Percentiles rank a stretch among this genome's conserved stretches.
Conservation (phyloP, 2,888 invertebrate species). For the Chloroclystis v-ata region DNA sequence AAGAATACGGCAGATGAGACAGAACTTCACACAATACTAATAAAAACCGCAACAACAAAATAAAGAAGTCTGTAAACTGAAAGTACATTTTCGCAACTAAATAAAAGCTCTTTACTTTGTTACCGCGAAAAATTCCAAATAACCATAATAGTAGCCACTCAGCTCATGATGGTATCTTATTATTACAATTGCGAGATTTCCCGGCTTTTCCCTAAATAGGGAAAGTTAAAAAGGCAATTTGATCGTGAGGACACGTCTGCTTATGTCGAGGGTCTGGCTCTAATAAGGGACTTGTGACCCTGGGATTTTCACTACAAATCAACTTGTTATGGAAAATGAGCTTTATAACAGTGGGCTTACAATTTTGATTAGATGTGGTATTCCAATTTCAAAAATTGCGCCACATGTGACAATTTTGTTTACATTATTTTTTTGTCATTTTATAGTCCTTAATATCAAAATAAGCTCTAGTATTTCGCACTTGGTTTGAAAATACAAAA, state of each 20-base stretch:
- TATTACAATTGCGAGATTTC: constrained; percentile 72
- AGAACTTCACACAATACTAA: background rate
- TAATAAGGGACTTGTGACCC: constrained; percentile 24
- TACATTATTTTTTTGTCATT: too few species aligned
- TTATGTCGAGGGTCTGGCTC: constrained; percentile 29
- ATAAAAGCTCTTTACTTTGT: constrained; percentile 23
- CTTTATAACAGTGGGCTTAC: constrained; percentile 3
- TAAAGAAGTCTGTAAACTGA: background rate
- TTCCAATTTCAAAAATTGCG: background rate
- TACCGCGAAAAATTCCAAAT: constrained; percentile 34
- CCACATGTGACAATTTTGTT: background rate
- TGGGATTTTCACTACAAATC: constrained; percentile 5
- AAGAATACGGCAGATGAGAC: too few species aligned
- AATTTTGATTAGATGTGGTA: background rate
- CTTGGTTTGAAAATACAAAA: too few species aligned
- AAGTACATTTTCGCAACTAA: constrained; percentile 2
- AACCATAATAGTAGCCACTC: constrained; percentile 54
- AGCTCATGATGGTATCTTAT: constrained; percentile 62
- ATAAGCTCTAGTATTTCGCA: too few species aligned
- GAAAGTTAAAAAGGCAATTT: constrained; percentile 78
- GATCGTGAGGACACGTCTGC: constrained; percentile 64
- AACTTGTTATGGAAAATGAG: constrained; percentile 2
- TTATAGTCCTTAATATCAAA: too few species aligned
- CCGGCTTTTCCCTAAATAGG: constrained; percentile 72
- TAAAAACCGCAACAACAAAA: too few species aligned